Evolutionary conservation across 23 tunicate genomes (phyloP), one percentile per base, ranked within the genome.

Genomic region (Trididemnum nubilum): DNA sequence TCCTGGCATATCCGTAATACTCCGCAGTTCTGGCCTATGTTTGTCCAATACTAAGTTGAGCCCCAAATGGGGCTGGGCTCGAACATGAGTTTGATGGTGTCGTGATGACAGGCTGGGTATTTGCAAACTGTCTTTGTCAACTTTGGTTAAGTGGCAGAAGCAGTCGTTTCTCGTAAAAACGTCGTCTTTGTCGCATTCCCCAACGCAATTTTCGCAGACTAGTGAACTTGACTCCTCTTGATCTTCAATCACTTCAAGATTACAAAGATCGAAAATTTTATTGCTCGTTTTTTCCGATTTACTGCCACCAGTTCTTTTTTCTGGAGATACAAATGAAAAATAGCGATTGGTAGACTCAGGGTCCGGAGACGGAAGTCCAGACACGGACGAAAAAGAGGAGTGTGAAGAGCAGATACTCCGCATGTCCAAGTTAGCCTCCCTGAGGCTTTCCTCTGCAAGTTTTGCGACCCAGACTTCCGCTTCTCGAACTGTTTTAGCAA

Each of bases 381-480:
- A 52, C 76, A 74, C 60, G 35, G 94, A 89, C 74, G 88, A 83
- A 70, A 69, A 89, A 39, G 94, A 89, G 22, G 94, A 89, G 52
- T 88, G 76, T 31, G 94, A 89, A 9, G 94, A 89, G 85, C 94
- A 89, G 29, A 89, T 70, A 57, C 94, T 89, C 39, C 85, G 33
- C 94, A 89, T 89, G 84, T 89, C 94, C 58, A 89, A 58, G 0
- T 89, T 89, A 25, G 88, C 94, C 72, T 89, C 94, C 12, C 94
- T 67, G 37, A 75, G 69, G 51, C 94, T 89, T 73, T 89, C 94
- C 37, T 77, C 77, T 19, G 86, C 73, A 1, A 89, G 71, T 35
- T 89, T 83, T 40, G 72, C 71, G 34, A 89, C 94, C 94, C 94
- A 89, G 39, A 61, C 34, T 40, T 89, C 83, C 2, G 94, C 86